Base-by-base conservation (phyloP, 1,140 invertebrate species). In the Drosophila grimshawi region DNA sequence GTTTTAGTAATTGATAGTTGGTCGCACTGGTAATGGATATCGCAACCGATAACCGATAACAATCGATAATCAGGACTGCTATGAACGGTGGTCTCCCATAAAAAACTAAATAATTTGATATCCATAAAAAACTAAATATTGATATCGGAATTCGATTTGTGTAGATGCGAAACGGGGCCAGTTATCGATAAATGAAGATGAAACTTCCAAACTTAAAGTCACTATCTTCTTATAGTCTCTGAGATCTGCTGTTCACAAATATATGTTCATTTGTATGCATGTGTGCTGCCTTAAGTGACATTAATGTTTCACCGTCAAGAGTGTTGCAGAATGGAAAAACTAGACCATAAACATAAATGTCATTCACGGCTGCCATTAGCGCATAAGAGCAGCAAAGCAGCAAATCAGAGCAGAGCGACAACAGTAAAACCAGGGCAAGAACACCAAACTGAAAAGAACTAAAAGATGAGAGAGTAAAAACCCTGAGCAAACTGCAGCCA, bases 321-420 rank as follows among this genome's bases (percentile, higher is more conserved):
- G 53, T 57, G 29, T 49, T 68, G 53, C 32, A 61, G 27, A 43
- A 72, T 35, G 49, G 11, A 79, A 70, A 79, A 82, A 80, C 49
- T 85, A 82, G 80, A 82, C 66, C 80, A 82, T 80, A 68, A 82
- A 82, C 81, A 82, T 82, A 80, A 82, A 82, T 82, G 80, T 74
- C 80, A 82, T 82, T 82, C 80, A 85, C 62, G 78, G 63, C 69
- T 83, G 81, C 78, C 69, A 86, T 81, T 78, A 86, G 74, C 64
- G 81, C 52, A 59, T 78, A 80, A 73, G 30, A 45, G 33, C 43
- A 59, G 35, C 51, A 39, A 41, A 55, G 39, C 45, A 33, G 19
- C 19, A 19, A 19, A 19, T 0, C 27, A 74, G 61, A 75, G 55
- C 39, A 81, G 35, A 39, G 43, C 55, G 55, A 66, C 75, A 68